Conservation (phyloP, 2,888 invertebrate genomes). For the Tyria jacobaeae region DNA sequence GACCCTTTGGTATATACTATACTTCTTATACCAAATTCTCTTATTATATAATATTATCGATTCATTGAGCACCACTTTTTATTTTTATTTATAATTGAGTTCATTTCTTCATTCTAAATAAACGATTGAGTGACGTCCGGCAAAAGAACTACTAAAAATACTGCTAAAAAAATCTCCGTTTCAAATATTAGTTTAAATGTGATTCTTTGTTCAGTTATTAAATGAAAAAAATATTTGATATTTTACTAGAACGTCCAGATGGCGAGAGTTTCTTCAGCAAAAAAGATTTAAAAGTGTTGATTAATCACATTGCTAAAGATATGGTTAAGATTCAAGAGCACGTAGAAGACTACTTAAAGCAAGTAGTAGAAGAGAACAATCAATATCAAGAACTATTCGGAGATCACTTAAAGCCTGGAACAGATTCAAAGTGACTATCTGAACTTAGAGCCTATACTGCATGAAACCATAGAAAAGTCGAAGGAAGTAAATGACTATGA, state of each 20-base stretch:
- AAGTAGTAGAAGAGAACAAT: slow-evolving; percentile 36
- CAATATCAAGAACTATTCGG: slow-evolving; percentile 42
- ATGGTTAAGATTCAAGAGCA: slow-evolving; percentile 31
- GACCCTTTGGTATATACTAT: no score
- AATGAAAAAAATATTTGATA: background rate
- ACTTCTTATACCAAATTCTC: no score
- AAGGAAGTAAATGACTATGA: slow-evolving; percentile 33
- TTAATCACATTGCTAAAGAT: slow-evolving; percentile 41
- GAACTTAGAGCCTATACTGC: slow-evolving; percentile 42
- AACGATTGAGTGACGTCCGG: no score
- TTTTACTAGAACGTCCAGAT: slow-evolving; percentile 16
- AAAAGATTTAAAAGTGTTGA: slow-evolving; percentile 53
- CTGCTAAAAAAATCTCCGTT: no score
- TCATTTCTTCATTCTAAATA: no score
- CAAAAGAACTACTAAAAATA: no score
- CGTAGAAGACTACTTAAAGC: slow-evolving; percentile 31
- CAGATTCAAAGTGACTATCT: slow-evolving; percentile 42
- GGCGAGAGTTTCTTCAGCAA: slow-evolving; percentile 36
- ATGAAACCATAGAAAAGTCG: slow-evolving; percentile 31
- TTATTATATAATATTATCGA: no score
- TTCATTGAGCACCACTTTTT: no score
- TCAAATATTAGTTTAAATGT: no score
- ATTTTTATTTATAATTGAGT: no score
- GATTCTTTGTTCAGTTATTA: no score
- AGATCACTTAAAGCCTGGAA: slow-evolving; percentile 51